Percentiles rank a stretch among this genome's conserved stretches.
Conservation (phyloP, 2,113 vertebrate genomes). For the Hippolais icterina region DNA sequence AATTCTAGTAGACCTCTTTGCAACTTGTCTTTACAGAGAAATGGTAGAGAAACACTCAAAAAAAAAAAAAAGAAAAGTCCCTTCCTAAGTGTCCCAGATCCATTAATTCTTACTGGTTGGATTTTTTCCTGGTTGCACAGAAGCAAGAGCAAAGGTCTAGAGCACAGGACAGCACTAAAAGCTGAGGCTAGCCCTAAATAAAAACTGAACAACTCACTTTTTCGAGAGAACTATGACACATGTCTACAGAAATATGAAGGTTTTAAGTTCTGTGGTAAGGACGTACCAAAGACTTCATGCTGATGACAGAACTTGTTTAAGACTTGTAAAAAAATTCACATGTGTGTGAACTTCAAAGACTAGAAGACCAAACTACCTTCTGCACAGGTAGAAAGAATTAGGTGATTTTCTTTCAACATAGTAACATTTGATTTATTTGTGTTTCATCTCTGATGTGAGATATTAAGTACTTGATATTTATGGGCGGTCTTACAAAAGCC, state of each 20-base stretch:
- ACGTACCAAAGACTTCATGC: not conserved
- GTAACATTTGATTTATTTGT: not conserved
- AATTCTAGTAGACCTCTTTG: not conserved
- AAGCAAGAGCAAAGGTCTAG: not conserved
- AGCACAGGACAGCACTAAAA: not conserved
- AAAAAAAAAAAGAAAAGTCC: not conserved
- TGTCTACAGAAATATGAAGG: not conserved
- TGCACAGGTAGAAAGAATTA: not conserved
- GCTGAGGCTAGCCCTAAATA: not conserved
- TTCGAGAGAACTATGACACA: not conserved
- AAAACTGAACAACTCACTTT: not conserved
- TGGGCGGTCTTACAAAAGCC: not conserved
- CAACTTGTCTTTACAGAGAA: not conserved
- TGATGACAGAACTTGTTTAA: not conserved
- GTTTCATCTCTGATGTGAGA: not conserved
- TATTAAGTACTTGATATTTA: not conserved
- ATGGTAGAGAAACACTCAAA: not conserved
- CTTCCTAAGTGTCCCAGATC: not conserved
- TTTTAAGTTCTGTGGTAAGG: not conserved
- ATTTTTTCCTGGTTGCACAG: not conserved
- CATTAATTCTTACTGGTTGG: not conserved
- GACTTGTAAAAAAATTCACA: not conserved
- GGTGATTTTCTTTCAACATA: not conserved
- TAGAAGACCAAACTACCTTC: not conserved
- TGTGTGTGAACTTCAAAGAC: not conserved